Evolutionary conservation across 1,140 invertebrate species (phyloP).

Genomic region (Olivierus martensii): DNA sequence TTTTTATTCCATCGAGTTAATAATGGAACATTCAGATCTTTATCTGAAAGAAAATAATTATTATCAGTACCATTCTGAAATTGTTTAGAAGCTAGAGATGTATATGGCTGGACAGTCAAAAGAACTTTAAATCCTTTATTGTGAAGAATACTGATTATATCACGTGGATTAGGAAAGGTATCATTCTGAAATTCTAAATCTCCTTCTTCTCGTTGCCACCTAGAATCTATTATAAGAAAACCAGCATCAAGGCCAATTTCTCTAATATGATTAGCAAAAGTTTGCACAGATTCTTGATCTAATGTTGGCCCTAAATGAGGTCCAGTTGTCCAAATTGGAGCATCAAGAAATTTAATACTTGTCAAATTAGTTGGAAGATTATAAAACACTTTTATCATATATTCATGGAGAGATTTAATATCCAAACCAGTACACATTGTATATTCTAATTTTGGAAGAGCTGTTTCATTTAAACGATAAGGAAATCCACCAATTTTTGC

Average conservation of each 20-base stretch:
- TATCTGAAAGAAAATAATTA: conserved; percentile 16
- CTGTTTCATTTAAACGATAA: conserved; percentile 56
- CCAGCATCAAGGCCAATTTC: conserved; percentile 29
- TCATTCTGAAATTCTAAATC: conserved; percentile 33
- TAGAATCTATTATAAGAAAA: conserved; percentile 38
- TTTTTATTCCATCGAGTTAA: conserved; percentile 17
- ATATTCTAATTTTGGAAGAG: conserved; percentile 53
- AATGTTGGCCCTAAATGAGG: conserved; percentile 14
- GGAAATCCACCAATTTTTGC: conserved; percentile 48
- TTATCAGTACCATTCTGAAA: conserved; percentile 14
- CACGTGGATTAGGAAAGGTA: conserved; percentile 53
- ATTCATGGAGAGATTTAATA: conserved; percentile 54
- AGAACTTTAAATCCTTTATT: conserved; percentile 70
- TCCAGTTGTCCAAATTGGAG: conserved; percentile 21
- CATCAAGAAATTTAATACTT: conserved; percentile 16
- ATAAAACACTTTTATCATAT: conserved; percentile 39
- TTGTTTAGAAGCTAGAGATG: conserved; percentile 14
- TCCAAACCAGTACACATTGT: conserved; percentile 67
- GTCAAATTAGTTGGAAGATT: conserved; percentile 1
- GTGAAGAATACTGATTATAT: conserved; percentile 59
- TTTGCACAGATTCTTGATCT: conserved; percentile 18
- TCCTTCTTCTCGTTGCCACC: conserved; percentile 38
- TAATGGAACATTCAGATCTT: conserved; percentile 14
- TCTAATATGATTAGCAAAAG: conserved; percentile 27
- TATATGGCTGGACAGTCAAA: conserved; percentile 60